Evolutionary conservation across 2,888 invertebrate genomes (phyloP).

Genomic region (Agrotis ipsilon): DNA sequence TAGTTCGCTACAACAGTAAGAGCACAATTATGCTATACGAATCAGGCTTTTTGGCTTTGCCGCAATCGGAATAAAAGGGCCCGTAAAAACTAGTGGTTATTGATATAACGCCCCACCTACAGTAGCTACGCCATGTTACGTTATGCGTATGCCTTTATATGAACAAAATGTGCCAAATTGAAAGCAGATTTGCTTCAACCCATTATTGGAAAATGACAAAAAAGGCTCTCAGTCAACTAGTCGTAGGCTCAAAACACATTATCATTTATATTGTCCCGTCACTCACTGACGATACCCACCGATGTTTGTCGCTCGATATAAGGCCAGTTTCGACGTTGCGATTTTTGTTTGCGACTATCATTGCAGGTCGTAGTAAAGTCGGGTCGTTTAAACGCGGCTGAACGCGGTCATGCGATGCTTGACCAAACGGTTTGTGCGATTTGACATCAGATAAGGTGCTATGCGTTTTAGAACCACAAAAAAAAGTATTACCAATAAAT

Average conservation of each 20-base stretch:
- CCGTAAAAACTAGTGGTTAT: too few species aligned
- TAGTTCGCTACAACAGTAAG: too few species aligned
- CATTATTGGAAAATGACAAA: constrained; percentile 37
- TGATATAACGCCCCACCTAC: too few species aligned
- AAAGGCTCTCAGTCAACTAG: constrained; percentile 48
- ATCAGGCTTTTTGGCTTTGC: too few species aligned
- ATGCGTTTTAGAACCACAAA: constrained; percentile 66
- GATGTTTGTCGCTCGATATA: constrained; percentile 57
- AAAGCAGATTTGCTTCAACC: too few species aligned
- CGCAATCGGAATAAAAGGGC: too few species aligned
- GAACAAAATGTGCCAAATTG: neutral
- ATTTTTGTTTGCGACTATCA: constrained; percentile 84
- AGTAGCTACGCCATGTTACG: too few species aligned
- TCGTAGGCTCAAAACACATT: constrained; percentile 24
- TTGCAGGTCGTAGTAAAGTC: constrained; percentile 86
- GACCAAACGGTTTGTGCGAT: constrained; percentile 87
- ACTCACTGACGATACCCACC: constrained; percentile 36
- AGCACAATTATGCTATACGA: too few species aligned
- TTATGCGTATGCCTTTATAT: neutral
- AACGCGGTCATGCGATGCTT: constrained; percentile 84
- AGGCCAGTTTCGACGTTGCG: constrained; percentile 69
- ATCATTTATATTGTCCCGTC: constrained; percentile 49
- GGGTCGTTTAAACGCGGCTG: constrained; percentile 77
- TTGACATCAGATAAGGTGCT: constrained; percentile 73
- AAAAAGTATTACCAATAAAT: constrained; percentile 48